Percentiles rank a stretch among this genome's conserved stretches.
Conservation (phyloP, 2,113 vertebrate genomes). For the Elaphurus davidianus region DNA sequence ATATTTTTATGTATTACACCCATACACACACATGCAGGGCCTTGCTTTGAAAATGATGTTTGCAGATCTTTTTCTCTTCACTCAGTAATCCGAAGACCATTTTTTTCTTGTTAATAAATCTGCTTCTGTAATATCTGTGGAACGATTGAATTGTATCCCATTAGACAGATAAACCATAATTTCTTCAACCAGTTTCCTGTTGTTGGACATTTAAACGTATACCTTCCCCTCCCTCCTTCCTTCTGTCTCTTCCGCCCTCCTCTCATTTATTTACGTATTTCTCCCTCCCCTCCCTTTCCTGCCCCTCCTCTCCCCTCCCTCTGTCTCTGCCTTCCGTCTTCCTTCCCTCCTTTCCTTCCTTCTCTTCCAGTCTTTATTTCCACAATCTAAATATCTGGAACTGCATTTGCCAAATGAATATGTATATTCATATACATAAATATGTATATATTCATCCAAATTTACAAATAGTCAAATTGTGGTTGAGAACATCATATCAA, state of each 20-base stretch:
- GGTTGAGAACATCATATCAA: neutral
- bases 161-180: neutral
- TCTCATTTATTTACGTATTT: neutral
- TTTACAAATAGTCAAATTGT: neutral
- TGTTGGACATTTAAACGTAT: neutral
- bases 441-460: neutral
- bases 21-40: neutral
- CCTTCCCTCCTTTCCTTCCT: neutral
- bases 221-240: too few relatives aligned
- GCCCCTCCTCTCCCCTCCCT: rapidly evolving
- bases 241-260: neutral
- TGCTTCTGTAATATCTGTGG: neutral
- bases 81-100: neutral
- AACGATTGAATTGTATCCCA: neutral
- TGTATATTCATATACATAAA: neutral
- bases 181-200: neutral
- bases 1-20: neutral
- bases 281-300: rapidly evolving
- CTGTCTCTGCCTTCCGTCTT: too few relatives aligned
- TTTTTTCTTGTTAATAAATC: neutral
- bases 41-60: slow-evolving; percentile 6
- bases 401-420: neutral
- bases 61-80: neutral
- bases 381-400: neutral
- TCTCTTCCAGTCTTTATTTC: neutral